A percentile compares a stretch with the other conserved stretches of the same genome.
Evolutionary conservation across 2,888 invertebrate species (phyloP).

Genomic region (Bugulina stolonifera): DNA sequence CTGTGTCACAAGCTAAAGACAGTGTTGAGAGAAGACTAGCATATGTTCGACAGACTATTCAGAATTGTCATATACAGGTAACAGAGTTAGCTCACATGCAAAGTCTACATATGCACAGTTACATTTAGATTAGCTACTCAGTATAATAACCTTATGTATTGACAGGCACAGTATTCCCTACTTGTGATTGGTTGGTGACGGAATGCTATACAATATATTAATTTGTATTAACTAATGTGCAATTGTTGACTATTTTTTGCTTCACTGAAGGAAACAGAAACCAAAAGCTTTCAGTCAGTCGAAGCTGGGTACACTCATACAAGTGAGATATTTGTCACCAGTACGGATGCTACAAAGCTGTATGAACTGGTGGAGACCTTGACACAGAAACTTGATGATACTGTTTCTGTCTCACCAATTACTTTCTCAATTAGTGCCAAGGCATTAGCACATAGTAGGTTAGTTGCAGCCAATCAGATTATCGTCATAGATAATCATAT

Average conservation of each 20-base stretch:
- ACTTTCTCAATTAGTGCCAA: not conserved
- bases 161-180: too few relatives aligned
- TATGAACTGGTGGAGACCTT: slow-evolving; percentile 7
- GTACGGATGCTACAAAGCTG: slow-evolving; percentile 7
- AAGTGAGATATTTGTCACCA: slow-evolving; percentile 14
- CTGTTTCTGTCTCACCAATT: not conserved
- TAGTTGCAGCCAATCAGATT: too few relatives aligned
- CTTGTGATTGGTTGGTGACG: too few relatives aligned
- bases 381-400: slow-evolving; percentile 22
- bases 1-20: slow-evolving; percentile 20
- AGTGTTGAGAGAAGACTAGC: slow-evolving; percentile 25
- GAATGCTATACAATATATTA: too few relatives aligned
- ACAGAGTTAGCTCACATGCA: too few relatives aligned
- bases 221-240: too few relatives aligned
- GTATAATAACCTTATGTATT: too few relatives aligned
- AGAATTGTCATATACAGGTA: slow-evolving; percentile 18
- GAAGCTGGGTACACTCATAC: slow-evolving; percentile 18
- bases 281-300: slow-evolving; percentile 4
- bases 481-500: too few relatives aligned
- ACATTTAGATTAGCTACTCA: too few relatives aligned
- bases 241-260: too few relatives aligned
- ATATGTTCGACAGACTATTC: slow-evolving; percentile 19
- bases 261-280: not conserved
- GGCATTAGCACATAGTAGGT: slow-evolving; percentile 5
- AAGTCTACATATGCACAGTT: too few relatives aligned